These are phyloP conservation scores for Phymanthus crucifer DNA, from an alignment of 92 coral and sea anemone species.

Conservation along the genomic window DNA sequence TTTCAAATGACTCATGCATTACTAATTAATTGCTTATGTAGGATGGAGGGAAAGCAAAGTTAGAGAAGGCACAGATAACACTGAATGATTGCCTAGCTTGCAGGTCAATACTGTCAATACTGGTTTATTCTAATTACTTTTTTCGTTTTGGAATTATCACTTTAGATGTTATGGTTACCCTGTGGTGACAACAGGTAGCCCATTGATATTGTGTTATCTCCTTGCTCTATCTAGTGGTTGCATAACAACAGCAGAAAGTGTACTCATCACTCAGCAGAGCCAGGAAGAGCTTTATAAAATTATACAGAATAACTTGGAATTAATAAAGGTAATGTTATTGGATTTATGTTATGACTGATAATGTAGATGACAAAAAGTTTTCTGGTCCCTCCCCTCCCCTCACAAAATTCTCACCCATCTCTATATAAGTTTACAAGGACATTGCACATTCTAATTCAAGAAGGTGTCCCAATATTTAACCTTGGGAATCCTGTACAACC, in stretches of 20 bases:
- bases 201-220: background rate
- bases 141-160: background rate
- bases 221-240: conserved; percentile 74
- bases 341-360: too few species aligned
- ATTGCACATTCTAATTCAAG: too few species aligned
- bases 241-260: conserved; percentile 99
- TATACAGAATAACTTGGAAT: conserved; percentile 55
- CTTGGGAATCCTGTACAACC: too few species aligned
- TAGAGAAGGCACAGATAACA: conserved; percentile 93
- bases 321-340: conserved; percentile 31
- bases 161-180: background rate
- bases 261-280: conserved; percentile 97
- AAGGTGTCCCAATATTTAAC: too few species aligned
- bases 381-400: too few species aligned
- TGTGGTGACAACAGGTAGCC: conserved; percentile 13
- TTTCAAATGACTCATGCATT: too few species aligned
- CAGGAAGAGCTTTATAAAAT: conserved; percentile 90
- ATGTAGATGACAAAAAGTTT: too few species aligned
- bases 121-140: background rate
- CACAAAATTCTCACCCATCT: too few species aligned
- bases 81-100: conserved; percentile 96
- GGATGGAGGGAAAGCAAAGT: conserved; percentile 81
- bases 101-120: conserved; percentile 39
- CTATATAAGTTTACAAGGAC: too few species aligned
- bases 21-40: conserved; percentile 23